phyloP scores from a whole-genome alignment of 2,113 vertebrate genomes.

The Phocoena phocoena region DNA sequence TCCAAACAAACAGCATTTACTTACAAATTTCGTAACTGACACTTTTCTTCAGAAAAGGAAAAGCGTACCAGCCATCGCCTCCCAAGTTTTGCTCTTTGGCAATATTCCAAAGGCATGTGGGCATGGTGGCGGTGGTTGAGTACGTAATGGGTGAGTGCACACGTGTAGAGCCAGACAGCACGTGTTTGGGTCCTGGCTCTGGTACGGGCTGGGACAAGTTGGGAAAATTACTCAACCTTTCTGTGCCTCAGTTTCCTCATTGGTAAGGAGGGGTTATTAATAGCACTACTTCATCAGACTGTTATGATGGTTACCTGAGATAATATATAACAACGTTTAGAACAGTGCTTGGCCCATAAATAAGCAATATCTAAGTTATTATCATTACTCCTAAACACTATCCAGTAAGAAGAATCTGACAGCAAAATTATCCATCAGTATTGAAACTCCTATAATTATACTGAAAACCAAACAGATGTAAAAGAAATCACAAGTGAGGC shows the following conservation, averaged over 20 bases:
- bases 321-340: not conserved
- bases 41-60: conserved; percentile 1
- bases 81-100: not conserved
- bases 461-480: not conserved
- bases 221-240: not conserved
- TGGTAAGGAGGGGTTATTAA: not conserved
- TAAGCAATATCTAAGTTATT: not conserved
- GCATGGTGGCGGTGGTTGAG: too few relatives aligned
- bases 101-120: not conserved
- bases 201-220: not conserved
- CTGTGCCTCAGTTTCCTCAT: not conserved
- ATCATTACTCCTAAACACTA: not conserved
- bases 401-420: not conserved
- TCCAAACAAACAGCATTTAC: conserved; percentile 35
- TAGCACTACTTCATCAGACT: not conserved
- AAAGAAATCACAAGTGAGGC: not conserved
- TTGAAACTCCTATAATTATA: not conserved
- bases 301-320: not conserved
- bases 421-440: not conserved
- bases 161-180: not conserved
- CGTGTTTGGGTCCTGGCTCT: not conserved
- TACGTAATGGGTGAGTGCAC: fast-evolving
- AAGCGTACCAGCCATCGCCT: not conserved
- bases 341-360: not conserved
- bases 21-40: not conserved